Evolutionary conservation across 2,888 invertebrate genomes (phyloP), one percentile per base, ranked within the genome.

Genomic region (Harmothoe impar): DNA sequence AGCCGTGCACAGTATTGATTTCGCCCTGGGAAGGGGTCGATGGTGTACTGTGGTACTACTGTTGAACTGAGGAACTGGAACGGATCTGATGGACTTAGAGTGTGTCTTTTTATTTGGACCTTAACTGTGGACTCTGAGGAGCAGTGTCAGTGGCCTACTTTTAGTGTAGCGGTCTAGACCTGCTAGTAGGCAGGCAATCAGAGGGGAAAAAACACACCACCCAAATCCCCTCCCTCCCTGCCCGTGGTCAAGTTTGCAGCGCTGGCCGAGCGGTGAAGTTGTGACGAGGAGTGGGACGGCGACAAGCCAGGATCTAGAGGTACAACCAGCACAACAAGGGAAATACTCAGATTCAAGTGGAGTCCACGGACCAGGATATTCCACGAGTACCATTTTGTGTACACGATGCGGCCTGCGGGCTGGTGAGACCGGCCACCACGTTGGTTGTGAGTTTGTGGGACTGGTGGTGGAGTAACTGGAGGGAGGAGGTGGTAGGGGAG

Each of bases 1-100:
- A 81, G 35, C 43, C 81, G 77, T 20, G 77, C 5, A 33, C 81
- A 35, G 81, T 81, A 81, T 81, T 81, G 81, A 81, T 81, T 81
- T 81, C 81, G 81, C 43, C 43, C 43, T 43, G 43, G 5, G 35
- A 77, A 20, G 81, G 81, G 81, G 33, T 25, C 31, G 35, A 35
- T 33, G 31, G 29, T 15, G 17, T 0, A 31, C 77, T 29, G 10
- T 3, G 77, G 77, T n/a, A 33, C n/a, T n/a, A n/a, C 33, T 33
- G 20, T 33, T 25, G 81, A 0, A 23, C 33, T 35, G 81, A 25
- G 35, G 15, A 81, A 77, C 77, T 77, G 25, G 25, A 77, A 77
- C 31, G 43, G 43, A 43, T 43, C 43, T 10, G 43, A 43, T 43
- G 3, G 3, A 43, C 43, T 43, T 43, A n/a, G n/a, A n/a, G 23